Evolutionary conservation across 2,888 invertebrate genomes (phyloP).

Genomic region (Diarsia dahlii): DNA sequence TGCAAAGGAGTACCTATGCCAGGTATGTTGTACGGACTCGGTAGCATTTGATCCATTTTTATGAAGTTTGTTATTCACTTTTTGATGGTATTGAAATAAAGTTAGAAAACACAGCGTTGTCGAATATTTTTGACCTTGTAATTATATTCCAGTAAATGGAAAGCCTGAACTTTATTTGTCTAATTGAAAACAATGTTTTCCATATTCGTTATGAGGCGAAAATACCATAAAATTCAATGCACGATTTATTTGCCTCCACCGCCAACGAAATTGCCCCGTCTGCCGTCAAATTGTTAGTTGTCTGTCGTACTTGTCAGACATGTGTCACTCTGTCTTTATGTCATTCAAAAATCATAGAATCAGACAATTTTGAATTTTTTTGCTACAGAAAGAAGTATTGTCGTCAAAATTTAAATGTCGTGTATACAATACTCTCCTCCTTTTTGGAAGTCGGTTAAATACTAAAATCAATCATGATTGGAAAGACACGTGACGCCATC

Average conservation of each 20-base stretch:
- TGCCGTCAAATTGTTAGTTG: no score
- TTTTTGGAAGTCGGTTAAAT: no score
- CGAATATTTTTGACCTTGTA: neutral
- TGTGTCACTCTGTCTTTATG: neutral
- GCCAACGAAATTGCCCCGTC: constrained; percentile 2
- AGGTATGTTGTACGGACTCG: constrained; percentile 97
- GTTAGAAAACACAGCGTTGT: constrained; percentile 8
- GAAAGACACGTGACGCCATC: no score
- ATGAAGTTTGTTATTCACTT: constrained; percentile 42
- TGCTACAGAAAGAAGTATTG: neutral
- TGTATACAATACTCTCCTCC: no score
- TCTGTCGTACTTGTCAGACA: neutral
- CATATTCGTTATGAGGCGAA: neutral
- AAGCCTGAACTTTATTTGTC: constrained; percentile 1
- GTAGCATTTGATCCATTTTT: constrained; percentile 97
- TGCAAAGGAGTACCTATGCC: constrained; percentile 97
- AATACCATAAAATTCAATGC: constrained; percentile 14
- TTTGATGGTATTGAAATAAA: neutral
- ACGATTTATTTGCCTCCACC: constrained; percentile 16
- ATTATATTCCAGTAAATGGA: constrained; percentile 1
- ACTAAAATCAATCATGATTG: no score
- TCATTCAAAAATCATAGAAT: no score
- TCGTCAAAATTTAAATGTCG: neutral
- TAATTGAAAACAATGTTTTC: constrained; percentile 18
- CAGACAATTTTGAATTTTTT: no score